A percentile compares a stretch with the other conserved stretches of the same genome.
phyloP scores from a whole-genome alignment of 2,113 vertebrate species.

The Delphinapterus leucas region DNA sequence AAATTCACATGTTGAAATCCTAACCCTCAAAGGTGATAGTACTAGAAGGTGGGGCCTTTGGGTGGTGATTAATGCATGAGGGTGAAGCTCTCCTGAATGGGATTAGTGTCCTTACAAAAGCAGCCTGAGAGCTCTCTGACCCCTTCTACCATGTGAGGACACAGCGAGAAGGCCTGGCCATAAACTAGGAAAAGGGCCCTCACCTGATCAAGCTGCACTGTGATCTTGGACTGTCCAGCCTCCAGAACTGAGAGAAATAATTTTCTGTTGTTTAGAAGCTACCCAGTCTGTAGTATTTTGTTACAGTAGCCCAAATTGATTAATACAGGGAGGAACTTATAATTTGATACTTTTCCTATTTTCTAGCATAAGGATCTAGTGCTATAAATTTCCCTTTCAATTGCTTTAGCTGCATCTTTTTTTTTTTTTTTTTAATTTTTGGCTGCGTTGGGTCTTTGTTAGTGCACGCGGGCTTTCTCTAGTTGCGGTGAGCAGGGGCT shows the following conservation, averaged over 20 bases:
- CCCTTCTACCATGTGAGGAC: not conserved
- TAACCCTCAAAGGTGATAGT: not conserved
- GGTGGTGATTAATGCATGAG: too few relatives aligned
- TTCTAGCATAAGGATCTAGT: not conserved
- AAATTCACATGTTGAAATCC: not conserved
- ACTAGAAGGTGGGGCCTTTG: not conserved
- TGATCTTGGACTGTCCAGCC: not conserved
- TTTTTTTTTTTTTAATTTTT: too few relatives aligned
- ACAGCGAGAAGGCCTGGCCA: not conserved
- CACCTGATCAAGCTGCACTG: not conserved
- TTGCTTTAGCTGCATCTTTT: not conserved
- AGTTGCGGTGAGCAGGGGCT: too few relatives aligned
- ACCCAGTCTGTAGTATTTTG: not conserved
- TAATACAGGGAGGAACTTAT: not conserved
- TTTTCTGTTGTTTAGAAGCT: not conserved
- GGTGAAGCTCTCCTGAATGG: not conserved
- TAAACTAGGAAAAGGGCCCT: not conserved
- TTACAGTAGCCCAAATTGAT: too few relatives aligned
- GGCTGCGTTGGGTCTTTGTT: too few relatives aligned
- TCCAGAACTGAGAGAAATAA: not conserved
- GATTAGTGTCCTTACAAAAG: not conserved
- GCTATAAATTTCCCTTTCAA: not conserved
- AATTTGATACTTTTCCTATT: not conserved
- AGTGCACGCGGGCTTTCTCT: too few relatives aligned
- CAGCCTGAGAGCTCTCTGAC: not conserved